A percentile compares a stretch with the other conserved stretches of the same genome.
Conservation (phyloP, 2,113 vertebrate genomes). For the Podarcis muralis region DNA sequence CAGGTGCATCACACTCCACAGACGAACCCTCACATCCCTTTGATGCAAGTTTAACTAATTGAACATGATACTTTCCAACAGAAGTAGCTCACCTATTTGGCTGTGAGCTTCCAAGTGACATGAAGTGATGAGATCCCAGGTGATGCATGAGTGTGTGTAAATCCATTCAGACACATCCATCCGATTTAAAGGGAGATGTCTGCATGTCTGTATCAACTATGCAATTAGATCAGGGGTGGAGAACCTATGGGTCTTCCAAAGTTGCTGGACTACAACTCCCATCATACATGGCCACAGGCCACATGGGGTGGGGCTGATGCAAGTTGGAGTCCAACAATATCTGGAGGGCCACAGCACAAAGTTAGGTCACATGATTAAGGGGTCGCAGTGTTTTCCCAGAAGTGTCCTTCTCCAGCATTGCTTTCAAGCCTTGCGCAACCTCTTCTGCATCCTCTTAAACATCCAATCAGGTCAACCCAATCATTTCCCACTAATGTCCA, state of each 20-base stretch:
- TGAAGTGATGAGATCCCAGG: not conserved
- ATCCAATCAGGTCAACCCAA: conserved; percentile 25
- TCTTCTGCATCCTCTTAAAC: not conserved
- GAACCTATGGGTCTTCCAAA: not conserved
- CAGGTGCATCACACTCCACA: not conserved
- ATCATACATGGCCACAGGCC: not conserved
- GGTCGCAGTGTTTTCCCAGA: not conserved
- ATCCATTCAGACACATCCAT: not conserved
- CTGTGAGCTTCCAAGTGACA: not conserved
- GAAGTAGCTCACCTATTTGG: not conserved
- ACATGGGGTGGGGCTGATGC: not conserved
- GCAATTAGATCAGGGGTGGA: too few relatives aligned
- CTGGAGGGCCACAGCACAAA: not conserved
- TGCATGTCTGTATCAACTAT: not conserved
- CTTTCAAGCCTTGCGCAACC: not conserved
- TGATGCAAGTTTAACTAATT: not conserved
- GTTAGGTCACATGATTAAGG: too few relatives aligned
- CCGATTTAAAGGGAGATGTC: not conserved
- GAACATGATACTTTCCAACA: not conserved
- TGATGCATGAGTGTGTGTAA: not conserved
- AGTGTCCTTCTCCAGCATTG: not conserved
- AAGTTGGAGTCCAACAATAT: not conserved
- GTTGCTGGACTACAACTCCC: not conserved
- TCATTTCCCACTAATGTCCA: conserved; percentile 6
- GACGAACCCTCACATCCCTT: not conserved